These are phyloP conservation scores for Chunga burmeisteri DNA, from an alignment of 2,113 vertebrate genomes.

Conservation along the genomic window DNA sequence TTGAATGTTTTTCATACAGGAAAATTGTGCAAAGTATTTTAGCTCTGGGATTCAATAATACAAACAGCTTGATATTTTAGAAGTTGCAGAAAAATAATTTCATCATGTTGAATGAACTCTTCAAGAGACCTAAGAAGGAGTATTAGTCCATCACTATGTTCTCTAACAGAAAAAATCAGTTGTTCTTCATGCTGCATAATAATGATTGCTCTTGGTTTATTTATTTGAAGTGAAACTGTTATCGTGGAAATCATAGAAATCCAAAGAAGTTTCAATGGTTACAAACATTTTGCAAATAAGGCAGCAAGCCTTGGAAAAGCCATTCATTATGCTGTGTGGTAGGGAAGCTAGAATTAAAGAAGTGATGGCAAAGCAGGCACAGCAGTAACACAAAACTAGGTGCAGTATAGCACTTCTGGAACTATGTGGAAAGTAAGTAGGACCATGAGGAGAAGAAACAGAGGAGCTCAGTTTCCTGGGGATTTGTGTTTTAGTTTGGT, in stretches of 20 bases:
- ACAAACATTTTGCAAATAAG: not conserved
- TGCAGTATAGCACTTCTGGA: not conserved
- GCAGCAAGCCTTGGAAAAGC: not conserved
- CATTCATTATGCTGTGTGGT: not conserved
- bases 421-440: not conserved
- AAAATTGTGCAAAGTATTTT: not conserved
- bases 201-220: not conserved
- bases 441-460: not conserved
- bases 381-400: not conserved
- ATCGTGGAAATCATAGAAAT: not conserved
- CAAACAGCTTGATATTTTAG: conserved; percentile 8
- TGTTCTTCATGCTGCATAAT: not conserved
- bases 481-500: not conserved
- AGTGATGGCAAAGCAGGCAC: not conserved
- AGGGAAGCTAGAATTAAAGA: not conserved
- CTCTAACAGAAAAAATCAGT: not conserved
- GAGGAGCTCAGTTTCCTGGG: not conserved
- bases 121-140: not conserved
- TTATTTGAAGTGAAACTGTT: not conserved
- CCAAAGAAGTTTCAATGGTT: not conserved
- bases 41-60: not conserved
- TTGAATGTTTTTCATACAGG: not conserved
- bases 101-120: not conserved
- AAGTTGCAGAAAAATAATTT: not conserved
- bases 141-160: not conserved